Percentiles rank a stretch among this genome's conserved stretches.
phyloP scores from a whole-genome alignment of 2,113 vertebrate species.

The Butorides virescens region DNA sequence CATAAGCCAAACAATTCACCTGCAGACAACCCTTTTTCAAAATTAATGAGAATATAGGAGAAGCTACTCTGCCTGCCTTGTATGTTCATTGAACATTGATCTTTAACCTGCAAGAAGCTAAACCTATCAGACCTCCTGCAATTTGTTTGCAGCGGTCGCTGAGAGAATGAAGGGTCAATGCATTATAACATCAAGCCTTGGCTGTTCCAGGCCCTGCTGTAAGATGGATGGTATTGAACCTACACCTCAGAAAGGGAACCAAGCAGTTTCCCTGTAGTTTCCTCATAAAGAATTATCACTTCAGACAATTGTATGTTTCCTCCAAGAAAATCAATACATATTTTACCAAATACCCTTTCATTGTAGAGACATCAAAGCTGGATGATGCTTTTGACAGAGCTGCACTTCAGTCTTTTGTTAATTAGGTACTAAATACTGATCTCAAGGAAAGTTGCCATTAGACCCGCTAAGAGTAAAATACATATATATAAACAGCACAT shows the following conservation, averaged over 20 bases:
- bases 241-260: background rate
- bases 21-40: background rate
- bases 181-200: background rate
- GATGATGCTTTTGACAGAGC: background rate
- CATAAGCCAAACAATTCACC: background rate
- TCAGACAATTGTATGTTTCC: background rate
- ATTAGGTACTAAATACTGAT: background rate
- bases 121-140: background rate
- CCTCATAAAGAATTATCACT: background rate
- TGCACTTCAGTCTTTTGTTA: background rate
- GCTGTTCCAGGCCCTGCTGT: background rate
- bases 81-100: background rate
- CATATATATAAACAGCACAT: background rate
- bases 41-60: background rate
- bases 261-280: background rate
- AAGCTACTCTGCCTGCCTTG: background rate
- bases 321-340: background rate
- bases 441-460: background rate
- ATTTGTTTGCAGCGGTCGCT: background rate
- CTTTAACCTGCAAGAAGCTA: conserved; percentile 28
- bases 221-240: background rate
- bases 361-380: background rate
- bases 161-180: conserved; percentile 3
- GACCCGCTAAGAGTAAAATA: background rate
- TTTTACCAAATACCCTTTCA: background rate